Conservation (phyloP, 2,797 vertebrate genomes). For the Lacerta bilineata region DNA sequence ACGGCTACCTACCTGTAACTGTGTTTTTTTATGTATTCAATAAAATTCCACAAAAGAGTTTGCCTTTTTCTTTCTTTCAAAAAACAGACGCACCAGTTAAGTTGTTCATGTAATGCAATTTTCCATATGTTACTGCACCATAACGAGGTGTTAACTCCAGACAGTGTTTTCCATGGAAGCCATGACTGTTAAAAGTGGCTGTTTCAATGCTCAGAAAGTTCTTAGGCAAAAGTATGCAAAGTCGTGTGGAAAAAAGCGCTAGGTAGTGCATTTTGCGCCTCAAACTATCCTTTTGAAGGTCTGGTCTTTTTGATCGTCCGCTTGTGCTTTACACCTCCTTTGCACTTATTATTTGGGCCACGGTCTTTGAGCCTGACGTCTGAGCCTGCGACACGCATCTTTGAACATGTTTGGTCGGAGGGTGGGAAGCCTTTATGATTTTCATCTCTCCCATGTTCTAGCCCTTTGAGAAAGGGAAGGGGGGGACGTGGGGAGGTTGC, state of each 20-base stretch:
- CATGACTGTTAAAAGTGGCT: too few species aligned
- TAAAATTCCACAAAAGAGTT: too few species aligned
- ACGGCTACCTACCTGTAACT: too few species aligned
- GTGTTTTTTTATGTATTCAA: too few species aligned
- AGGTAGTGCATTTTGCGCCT: background rate
- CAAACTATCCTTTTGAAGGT: background rate
- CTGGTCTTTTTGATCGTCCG: background rate
- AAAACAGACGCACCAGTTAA: too few species aligned
- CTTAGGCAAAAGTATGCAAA: background rate
- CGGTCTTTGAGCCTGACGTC: background rate
- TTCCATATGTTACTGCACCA: too few species aligned
- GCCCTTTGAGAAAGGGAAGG: background rate
- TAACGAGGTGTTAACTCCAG: too few species aligned
- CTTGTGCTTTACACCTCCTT: background rate
- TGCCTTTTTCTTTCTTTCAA: too few species aligned
- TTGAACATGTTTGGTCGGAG: conserved; percentile 9
- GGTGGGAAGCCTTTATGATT: background rate
- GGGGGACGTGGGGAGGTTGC: background rate
- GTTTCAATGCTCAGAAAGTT: background rate
- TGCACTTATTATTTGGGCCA: background rate
- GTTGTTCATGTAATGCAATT: too few species aligned
- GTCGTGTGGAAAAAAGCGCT: background rate
- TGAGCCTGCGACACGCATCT: background rate
- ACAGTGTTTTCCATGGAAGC: too few species aligned
- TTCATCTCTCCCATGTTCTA: background rate